Percentiles rank a stretch among this genome's conserved stretches.
These are phyloP conservation scores for Parasteatoda tepidariorum DNA, from an alignment of 1,140 invertebrate genomes.

Conservation along the genomic window DNA sequence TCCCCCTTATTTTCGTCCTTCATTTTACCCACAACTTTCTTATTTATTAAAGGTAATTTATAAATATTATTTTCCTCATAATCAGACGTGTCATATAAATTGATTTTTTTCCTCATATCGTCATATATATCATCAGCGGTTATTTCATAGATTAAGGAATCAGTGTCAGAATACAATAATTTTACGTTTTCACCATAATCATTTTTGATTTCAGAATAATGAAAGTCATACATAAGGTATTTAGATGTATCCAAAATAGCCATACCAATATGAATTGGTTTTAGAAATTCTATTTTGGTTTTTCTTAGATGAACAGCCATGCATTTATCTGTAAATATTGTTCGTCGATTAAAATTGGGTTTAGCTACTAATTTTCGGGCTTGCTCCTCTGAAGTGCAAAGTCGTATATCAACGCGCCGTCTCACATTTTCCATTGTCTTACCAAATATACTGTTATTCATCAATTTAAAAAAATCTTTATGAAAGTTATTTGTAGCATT, in stretches of 20 bases:
- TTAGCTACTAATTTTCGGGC: constrained; percentile 66
- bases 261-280: constrained; percentile 65
- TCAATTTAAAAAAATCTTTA: too few relatives aligned
- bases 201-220: constrained; percentile 64
- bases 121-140: constrained; percentile 58
- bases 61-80: constrained; percentile 60
- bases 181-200: constrained; percentile 61
- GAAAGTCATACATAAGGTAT: constrained; percentile 65
- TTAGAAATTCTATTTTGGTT: constrained; percentile 60
- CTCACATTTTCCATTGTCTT: constrained; percentile 71
- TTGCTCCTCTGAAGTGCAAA: constrained; percentile 65
- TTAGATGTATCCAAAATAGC: too few relatives aligned
- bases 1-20: constrained; percentile 70
- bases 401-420: constrained; percentile 68
- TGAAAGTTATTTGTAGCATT: too few relatives aligned
- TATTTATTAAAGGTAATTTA: constrained; percentile 66
- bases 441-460: too few relatives aligned
- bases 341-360: constrained; percentile 67
- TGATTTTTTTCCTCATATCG: constrained; percentile 51
- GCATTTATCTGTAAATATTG: constrained; percentile 60
- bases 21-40: constrained; percentile 71
- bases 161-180: constrained; percentile 60
- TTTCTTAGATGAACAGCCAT: constrained; percentile 56
- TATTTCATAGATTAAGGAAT: constrained; percentile 60
- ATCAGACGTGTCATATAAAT: constrained; percentile 61